Percentiles rank a stretch among this genome's conserved stretches.
Evolutionary conservation across 2,113 vertebrate genomes (phyloP).

Genomic region (Pycnonotus jocosus): DNA sequence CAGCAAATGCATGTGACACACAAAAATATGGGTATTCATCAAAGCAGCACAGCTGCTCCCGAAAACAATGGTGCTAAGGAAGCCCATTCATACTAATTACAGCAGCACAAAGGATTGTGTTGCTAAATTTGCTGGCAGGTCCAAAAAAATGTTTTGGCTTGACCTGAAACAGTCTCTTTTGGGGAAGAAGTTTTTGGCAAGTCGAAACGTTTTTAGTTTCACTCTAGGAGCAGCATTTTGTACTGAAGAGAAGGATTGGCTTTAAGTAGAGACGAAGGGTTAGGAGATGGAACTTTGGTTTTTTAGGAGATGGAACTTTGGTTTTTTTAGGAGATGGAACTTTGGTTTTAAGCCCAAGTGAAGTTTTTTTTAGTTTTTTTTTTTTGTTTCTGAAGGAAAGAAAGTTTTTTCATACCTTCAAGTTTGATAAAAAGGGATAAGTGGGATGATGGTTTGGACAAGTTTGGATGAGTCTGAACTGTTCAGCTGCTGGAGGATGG

Average conservation of each 20-base stretch:
- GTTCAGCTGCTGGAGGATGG: not conserved
- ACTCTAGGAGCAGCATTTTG: not conserved
- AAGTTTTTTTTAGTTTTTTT: not conserved
- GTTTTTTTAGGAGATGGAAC: not conserved
- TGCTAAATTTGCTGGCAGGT: constrained; percentile 48
- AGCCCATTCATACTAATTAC: constrained; percentile 57
- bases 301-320: not conserved
- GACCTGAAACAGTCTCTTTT: constrained; percentile 48
- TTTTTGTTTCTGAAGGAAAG: not conserved
- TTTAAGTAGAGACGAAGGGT: not conserved
- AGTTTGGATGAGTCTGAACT: too few species aligned
- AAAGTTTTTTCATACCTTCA: not conserved
- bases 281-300: not conserved
- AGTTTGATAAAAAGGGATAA: not conserved
- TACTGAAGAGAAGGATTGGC: not conserved
- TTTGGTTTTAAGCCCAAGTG: not conserved
- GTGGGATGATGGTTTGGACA: not conserved
- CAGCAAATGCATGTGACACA: constrained; percentile 30
- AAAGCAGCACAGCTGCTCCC: constrained; percentile 50
- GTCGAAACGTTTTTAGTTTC: not conserved
- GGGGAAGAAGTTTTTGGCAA: constrained; percentile 46
- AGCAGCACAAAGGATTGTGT: constrained; percentile 52
- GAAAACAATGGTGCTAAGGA: constrained; percentile 48
- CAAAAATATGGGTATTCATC: constrained; percentile 59
- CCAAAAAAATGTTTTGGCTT: constrained; percentile 53